A percentile compares a stretch with the other conserved stretches of the same genome.
phyloP scores from a whole-genome alignment of 1,140 invertebrate genomes.

The Lepidurus apus region DNA sequence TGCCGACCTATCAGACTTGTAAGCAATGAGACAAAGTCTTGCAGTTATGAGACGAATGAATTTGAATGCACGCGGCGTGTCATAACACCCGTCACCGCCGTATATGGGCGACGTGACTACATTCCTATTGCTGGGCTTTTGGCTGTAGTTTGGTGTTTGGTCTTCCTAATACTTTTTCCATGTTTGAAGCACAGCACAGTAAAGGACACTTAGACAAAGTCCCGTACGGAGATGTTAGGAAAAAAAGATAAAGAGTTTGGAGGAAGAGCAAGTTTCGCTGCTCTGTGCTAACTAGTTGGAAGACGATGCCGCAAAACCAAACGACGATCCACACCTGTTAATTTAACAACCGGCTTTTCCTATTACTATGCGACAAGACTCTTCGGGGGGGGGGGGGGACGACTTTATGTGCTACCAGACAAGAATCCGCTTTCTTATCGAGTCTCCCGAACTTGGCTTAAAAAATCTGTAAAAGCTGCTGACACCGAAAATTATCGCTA shows the following conservation, averaged over 20 bases:
- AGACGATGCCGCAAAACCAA: background rate
- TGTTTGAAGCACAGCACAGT: background rate
- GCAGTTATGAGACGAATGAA: no score
- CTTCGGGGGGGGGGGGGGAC: background rate
- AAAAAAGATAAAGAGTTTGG: background rate
- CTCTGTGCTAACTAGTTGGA: slow-evolving; percentile 6
- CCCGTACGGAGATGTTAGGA: background rate
- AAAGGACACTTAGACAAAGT: background rate
- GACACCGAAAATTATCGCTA: no score
- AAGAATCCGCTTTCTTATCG: no score
- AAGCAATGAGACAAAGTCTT: no score
- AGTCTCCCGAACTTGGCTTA: no score
- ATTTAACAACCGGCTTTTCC: slow-evolving; percentile 6
- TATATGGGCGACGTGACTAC: background rate
- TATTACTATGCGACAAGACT: background rate
- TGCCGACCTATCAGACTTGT: no score
- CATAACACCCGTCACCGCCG: background rate
- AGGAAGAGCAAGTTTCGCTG: background rate
- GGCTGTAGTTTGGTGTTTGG: background rate
- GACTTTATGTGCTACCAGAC: no score
- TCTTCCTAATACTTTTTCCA: background rate
- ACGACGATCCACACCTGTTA: background rate
- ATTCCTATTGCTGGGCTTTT: background rate
- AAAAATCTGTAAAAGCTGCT: no score
- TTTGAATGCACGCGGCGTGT: no score